A percentile compares a stretch with the other conserved stretches of the same genome.
phyloP scores from a whole-genome alignment of 2,888 invertebrate species.

The Lycocerus yunnanus region DNA sequence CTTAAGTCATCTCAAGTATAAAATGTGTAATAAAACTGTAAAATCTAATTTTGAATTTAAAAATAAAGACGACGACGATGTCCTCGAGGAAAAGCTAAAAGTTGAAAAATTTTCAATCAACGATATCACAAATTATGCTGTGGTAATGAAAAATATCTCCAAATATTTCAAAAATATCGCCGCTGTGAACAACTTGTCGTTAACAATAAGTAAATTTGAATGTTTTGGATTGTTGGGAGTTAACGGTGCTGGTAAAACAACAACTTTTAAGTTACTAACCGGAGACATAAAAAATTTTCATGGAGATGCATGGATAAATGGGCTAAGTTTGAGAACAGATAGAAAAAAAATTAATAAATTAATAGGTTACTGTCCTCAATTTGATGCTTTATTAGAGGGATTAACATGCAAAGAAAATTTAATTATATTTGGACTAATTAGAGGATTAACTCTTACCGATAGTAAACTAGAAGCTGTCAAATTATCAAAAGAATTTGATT shows the following conservation, averaged over 20 bases:
- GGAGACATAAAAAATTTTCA: conserved; percentile 71
- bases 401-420: conserved; percentile 61
- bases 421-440: conserved; percentile 58
- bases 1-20: conserved; percentile 57
- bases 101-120: conserved; percentile 50
- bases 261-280: conserved; percentile 88
- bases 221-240: conserved; percentile 79
- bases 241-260: conserved; percentile 87
- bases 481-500: conserved; percentile 55
- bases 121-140: conserved; percentile 50
- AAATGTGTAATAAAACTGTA: conserved; percentile 25
- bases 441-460: conserved; percentile 53
- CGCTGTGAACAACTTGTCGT: conserved; percentile 73
- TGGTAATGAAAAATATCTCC: conserved; percentile 68
- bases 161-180: conserved; percentile 73
- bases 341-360: conserved; percentile 64
- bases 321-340: conserved; percentile 53
- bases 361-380: conserved; percentile 65
- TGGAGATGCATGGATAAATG: conserved; percentile 70
- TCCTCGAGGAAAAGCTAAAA: conserved; percentile 59
- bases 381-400: conserved; percentile 61
- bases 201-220: conserved; percentile 67
- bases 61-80: conserved; percentile 58
- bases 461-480: conserved; percentile 45
- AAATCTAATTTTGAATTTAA: not conserved